A percentile compares a stretch with the other conserved stretches of the same genome.
phyloP scores from a whole-genome alignment of 2,797 vertebrate species.

The Rhinophrynus dorsalis region DNA sequence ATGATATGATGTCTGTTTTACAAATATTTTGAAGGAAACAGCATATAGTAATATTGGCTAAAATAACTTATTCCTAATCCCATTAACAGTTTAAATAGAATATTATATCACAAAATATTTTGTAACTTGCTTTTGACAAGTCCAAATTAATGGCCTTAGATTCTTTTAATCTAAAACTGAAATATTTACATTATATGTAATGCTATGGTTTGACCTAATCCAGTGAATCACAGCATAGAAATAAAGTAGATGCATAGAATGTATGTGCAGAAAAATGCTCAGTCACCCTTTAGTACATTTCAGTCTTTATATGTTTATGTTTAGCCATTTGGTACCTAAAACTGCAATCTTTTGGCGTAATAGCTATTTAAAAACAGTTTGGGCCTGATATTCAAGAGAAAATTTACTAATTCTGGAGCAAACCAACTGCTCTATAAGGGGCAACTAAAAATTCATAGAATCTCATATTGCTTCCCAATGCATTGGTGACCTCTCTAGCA shows the following conservation, averaged over 20 bases:
- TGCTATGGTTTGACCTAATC: not conserved
- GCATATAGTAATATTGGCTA: no score
- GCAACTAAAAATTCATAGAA: not conserved
- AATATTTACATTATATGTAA: not conserved
- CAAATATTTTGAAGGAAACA: no score
- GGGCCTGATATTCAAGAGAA: no score
- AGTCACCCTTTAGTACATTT: not conserved
- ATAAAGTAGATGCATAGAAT: not conserved
- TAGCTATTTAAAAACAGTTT: no score
- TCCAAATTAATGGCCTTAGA: not conserved
- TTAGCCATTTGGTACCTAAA: not conserved
- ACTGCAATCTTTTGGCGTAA: not conserved
- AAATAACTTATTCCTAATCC: not conserved
- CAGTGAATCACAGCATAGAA: not conserved
- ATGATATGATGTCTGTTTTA: no score
- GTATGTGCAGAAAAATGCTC: not conserved
- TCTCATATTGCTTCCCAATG: not conserved
- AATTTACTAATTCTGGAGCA: no score
- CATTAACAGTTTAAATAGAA: not conserved
- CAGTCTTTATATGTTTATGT: not conserved
- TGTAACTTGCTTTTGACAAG: not conserved
- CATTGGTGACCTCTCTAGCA: no score
- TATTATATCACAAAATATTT: not conserved
- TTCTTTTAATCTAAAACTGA: not conserved
- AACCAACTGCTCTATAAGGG: no score